Base-by-base conservation (phyloP, 1,140 invertebrate genomes). In the Cataglyphis hispanica region DNA sequence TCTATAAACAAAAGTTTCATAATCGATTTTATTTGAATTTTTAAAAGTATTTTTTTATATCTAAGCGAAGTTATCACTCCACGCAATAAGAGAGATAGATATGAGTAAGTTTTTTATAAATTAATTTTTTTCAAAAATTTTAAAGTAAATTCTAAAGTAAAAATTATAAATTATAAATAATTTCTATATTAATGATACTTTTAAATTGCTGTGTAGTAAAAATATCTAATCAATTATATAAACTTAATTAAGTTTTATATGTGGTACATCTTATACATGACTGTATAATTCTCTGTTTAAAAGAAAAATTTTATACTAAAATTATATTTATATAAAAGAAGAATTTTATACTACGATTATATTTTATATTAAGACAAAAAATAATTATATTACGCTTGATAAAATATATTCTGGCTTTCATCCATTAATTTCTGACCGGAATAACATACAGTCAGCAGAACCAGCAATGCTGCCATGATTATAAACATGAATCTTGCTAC, bases 391-490 rank as follows among this genome's bases (percentile, higher is more conserved):
- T 81, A 81, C 64, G 66, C 66, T 53, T 22, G 43, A 34, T 53
- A 16, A 10, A 70, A 81, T 81, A 81, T n/a, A 31, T 40, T 31
- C 34, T 70, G 50, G 56, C 77, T 81, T 58, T 81, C 77, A 13
- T 81, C 77, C 34, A 70, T 58, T 70, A 81, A 16, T 81, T 16
- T 81, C 13, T 70, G 76, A 37, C 64, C 34, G 19, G 64, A 58
- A 2, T 70, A 81, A 10, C 50, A 58, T 8, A 22, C 16, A 5
- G 70, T 80, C 16, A 69, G 6, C 2, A 80, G 7, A 40, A 13
- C n/a, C 5, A 80, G 0, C 25, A 81, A 27, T 16, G 46, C 64
- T 27, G 43, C 67, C 16, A 40, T 10, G 0, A 81, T 43, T 8
- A 70, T 27, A 56, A 69, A 69, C 2, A 11, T 6, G 4, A 69